A percentile compares a stretch with the other conserved stretches of the same genome.
Evolutionary conservation across 30 jellyfish, hydroid and myxozoan species (phyloP).

Genomic region (Pelagia noctiluca): DNA sequence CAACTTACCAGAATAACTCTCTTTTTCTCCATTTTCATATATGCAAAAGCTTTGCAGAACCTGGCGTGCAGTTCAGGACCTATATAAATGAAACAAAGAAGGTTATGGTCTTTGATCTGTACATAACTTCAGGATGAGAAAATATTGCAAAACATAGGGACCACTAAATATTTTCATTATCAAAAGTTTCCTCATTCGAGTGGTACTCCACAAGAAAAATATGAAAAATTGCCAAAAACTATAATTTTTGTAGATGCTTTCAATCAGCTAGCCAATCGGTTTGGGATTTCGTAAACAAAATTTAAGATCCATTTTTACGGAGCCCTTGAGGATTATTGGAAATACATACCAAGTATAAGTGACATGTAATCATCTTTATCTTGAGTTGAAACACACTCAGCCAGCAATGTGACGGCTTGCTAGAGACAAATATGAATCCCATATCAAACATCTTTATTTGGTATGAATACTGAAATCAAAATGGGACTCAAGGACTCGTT

Average conservation of each 20-base stretch:
- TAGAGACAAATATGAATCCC: not conserved
- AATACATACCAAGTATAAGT: not conserved
- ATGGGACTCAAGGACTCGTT: not conserved
- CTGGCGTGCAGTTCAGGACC: slow-evolving; percentile 7
- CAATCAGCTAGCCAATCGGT: not conserved
- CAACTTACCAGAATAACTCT: slow-evolving; percentile 1
- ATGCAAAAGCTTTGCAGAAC: not conserved
- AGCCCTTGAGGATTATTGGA: not conserved
- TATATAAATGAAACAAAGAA: not conserved
- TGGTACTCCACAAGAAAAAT: not conserved
- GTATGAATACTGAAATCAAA: not conserved
- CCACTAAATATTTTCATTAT: not conserved
- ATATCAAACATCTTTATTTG: not conserved
- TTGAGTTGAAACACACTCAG: not conserved
- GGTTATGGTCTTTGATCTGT: not conserved
- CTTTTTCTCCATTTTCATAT: not conserved
- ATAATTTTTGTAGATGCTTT: not conserved
- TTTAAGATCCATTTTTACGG: not conserved
- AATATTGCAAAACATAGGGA: not conserved
- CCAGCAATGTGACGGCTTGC: not conserved
- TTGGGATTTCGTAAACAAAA: not conserved
- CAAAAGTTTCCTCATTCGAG: not conserved
- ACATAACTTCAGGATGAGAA: no score
- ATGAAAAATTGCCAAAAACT: not conserved
- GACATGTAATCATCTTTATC: not conserved